phyloP scores from a whole-genome alignment of 37 sponge, comb jelly and placozoan species.

The Aphrocallistes beatrix region DNA sequence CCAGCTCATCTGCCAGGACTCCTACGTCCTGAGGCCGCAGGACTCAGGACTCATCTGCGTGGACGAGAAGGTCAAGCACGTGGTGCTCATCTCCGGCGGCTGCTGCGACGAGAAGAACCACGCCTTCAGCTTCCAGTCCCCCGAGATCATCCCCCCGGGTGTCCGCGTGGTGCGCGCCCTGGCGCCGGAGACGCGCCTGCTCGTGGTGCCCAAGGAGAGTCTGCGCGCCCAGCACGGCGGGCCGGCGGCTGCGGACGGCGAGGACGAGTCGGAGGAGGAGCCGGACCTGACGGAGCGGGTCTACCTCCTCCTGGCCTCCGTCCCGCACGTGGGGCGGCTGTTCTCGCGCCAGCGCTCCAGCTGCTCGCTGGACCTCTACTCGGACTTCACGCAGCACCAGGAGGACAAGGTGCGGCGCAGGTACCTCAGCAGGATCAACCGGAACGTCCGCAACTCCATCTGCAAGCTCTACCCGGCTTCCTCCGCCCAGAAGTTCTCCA shows the following conservation, averaged over 20 bases:
- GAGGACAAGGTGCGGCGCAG: neutral
- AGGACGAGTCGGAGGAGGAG: neutral
- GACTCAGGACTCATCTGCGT: neutral
- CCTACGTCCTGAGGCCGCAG: neutral
- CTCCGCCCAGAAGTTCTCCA: neutral
- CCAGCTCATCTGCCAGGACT: neutral
- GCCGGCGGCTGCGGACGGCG: neutral
- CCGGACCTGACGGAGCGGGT: neutral
- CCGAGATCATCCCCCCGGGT: neutral
- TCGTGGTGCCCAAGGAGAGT: neutral
- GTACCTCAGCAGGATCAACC: neutral
- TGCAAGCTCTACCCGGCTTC: neutral
- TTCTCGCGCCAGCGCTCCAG: neutral
- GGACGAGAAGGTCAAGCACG: neutral
- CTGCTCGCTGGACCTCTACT: neutral
- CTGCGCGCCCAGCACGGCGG: neutral
- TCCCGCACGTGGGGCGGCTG: neutral
- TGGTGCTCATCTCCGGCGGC: neutral
- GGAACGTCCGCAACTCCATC: neutral
- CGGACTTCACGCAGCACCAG: neutral
- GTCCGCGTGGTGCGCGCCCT: neutral
- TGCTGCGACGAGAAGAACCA: neutral
- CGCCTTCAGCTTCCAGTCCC: neutral
- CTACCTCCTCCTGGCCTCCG: slow-evolving; percentile 17
- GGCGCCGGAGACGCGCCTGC: neutral